Percentiles rank a stretch among this genome's conserved stretches.
Conservation (phyloP, 1,140 invertebrate species). For the Chrysopa pallens region DNA sequence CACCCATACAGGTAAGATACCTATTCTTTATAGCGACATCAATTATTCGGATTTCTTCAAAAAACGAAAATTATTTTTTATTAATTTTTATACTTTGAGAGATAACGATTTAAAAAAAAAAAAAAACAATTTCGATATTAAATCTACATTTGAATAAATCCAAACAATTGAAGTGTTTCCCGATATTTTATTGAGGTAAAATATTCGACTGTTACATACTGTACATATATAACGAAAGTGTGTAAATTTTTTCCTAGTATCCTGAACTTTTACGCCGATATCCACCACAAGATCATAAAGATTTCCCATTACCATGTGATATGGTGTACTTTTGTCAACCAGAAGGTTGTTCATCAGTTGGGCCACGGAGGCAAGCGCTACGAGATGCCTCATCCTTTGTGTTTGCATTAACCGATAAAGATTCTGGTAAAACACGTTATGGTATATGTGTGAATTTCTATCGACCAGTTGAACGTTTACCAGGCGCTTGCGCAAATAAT, state of each 20-base stretch:
- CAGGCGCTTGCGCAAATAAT: constrained; percentile 13
- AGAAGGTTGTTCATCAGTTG: constrained; percentile 88
- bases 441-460: constrained; percentile 99
- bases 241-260: constrained; percentile 28
- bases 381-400: constrained; percentile 92
- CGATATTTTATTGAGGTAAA: too few relatives aligned
- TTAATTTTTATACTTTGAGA: constrained; percentile 1
- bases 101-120: neutral
- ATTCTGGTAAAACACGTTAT: constrained; percentile 70
- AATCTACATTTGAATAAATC: too few relatives aligned
- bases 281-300: constrained; percentile 90
- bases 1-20: constrained; percentile 58
- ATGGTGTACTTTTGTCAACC: constrained; percentile 99
- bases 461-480: constrained; percentile 56
- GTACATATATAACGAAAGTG: too few relatives aligned
- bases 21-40: too few relatives aligned
- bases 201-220: too few relatives aligned
- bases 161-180: too few relatives aligned
- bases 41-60: too few relatives aligned
- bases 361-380: constrained; percentile 63
- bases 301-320: constrained; percentile 91
- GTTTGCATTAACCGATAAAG: constrained; percentile 97
- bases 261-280: constrained; percentile 90
- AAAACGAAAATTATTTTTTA: neutral
- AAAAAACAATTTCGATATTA: neutral